Evolutionary conservation across 2,888 invertebrate species (phyloP), one percentile per base, ranked within the genome.

Genomic region (Epiblema foenella): DNA sequence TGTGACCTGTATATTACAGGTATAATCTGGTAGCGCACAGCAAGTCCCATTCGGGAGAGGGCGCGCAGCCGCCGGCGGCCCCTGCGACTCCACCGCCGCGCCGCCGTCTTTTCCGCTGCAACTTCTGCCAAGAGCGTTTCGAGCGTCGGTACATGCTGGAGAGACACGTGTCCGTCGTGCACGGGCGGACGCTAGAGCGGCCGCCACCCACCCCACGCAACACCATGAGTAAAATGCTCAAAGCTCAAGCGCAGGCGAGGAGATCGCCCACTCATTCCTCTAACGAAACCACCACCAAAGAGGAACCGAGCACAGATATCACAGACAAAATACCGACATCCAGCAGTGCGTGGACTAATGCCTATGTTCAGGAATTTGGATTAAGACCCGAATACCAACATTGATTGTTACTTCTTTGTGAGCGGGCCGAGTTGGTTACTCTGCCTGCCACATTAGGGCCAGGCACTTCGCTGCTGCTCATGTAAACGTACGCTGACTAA

Each of bases 221-320:
- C 85, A 93, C 93, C 76, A 93, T 93, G 93, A 91, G 89, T 88
- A 93, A 93, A 83, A 85, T 93, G 84, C 89, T 93, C 65, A 93
- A 93, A 83, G 87, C 87, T 79, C 91, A 91, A 85, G 89, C 91
- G 77, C 85, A 86, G 82, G 83, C 79, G 73, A 75, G 77, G 72
- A 66, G 71, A 9, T 71, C 71, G 11, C 71, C 71, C 15, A 60
- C 66, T n/a, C 56, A 57, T 56, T 56, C 65, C n/a, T 56, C 71
- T 49, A 67, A 56, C 51, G 71, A 71, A 57, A 71, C 71, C 10
- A 71, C 71, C 29, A 67, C 71, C n/a, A 71, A 71, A 51, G 66
- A 67, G 39, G 71, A 71, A 57, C 71, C 71, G 56, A 71, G 60
- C 62, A 20, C 66, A 4, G 71, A 71, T 0, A 15, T 49, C 8